These are phyloP conservation scores for Limenitis arthemis DNA, from an alignment of 2,888 invertebrate species.

Conservation along the genomic window DNA sequence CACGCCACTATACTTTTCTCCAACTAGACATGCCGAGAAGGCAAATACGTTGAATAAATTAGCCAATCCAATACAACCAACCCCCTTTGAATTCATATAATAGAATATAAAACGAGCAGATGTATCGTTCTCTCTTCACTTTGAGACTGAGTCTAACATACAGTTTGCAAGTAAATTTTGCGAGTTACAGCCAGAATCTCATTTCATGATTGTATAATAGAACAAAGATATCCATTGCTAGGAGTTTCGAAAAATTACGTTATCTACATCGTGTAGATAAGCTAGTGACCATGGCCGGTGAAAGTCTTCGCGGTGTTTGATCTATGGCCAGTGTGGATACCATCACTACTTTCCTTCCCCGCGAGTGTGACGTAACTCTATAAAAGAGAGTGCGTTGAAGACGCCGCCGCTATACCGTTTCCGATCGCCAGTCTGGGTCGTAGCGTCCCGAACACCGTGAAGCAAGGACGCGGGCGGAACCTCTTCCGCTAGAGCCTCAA, in stretches of 20 bases:
- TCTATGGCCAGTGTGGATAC: conserved; percentile 51
- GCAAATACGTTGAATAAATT: conserved; percentile 66
- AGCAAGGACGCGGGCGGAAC: conserved; percentile 65
- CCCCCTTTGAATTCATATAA: conserved; percentile 50
- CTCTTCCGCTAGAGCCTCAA: conserved; percentile 58
- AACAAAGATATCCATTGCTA: background rate
- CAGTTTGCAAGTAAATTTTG: background rate
- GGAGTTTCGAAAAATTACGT: background rate
- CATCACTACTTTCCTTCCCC: conserved; percentile 71
- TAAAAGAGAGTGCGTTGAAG: conserved; percentile 67
- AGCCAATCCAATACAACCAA: conserved; percentile 52
- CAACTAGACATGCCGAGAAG: conserved; percentile 46
- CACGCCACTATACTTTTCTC: conserved; percentile 61
- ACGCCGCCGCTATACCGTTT: conserved; percentile 71
- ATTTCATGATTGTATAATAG: background rate
- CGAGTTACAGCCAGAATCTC: too few species aligned
- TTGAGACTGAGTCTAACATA: background rate
- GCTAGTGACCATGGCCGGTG: conserved; percentile 15
- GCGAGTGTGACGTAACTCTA: conserved; percentile 71
- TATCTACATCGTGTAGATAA: conserved; percentile 1
- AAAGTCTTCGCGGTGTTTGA: conserved; percentile 44
- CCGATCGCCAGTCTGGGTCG: conserved; percentile 66
- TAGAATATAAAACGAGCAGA: conserved; percentile 14
- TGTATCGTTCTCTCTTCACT: background rate
- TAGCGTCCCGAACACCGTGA: conserved; percentile 57